Evolutionary conservation across 2,888 invertebrate species (phyloP).

Genomic region (Ormyrus labotus): DNA sequence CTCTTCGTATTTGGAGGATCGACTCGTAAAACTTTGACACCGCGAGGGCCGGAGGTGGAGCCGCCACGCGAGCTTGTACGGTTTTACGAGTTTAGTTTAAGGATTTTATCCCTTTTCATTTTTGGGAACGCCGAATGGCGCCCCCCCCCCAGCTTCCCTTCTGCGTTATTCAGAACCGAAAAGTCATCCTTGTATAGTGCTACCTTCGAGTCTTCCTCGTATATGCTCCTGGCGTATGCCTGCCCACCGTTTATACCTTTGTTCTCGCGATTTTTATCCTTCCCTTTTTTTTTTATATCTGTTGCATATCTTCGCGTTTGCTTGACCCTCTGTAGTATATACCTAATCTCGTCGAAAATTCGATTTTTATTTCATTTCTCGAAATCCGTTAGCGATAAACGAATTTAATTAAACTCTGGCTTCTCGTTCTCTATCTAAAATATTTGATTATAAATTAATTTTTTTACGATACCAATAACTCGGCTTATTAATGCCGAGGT

Average conservation of each 20-base stretch:
- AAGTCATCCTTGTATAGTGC: not conserved
- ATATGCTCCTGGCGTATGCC: not conserved
- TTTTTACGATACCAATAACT: conserved; percentile 7
- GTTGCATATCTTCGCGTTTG: conserved; percentile 7
- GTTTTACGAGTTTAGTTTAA: conserved; percentile 53
- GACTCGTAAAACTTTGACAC: conserved; percentile 52
- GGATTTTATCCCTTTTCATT: conserved; percentile 50
- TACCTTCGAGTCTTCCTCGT: not conserved
- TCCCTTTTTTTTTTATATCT: conserved; percentile 23
- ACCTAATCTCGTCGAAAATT: no score
- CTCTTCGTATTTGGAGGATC: conserved; percentile 46
- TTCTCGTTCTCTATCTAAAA: no score
- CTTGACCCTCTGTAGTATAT: not conserved
- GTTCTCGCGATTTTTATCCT: conserved; percentile 25
- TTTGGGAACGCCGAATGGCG: conserved; percentile 10
- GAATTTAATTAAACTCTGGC: no score
- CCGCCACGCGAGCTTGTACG: conserved; percentile 10
- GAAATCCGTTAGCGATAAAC: no score
- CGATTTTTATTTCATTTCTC: no score
- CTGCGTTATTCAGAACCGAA: no score
- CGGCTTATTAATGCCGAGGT: not conserved
- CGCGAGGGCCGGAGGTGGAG: not conserved
- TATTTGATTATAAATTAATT: not conserved
- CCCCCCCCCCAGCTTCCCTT: no score
- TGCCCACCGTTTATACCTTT: conserved; percentile 53